Base-by-base conservation (phyloP, 1,140 invertebrate genomes). In the Lineus longissimus region DNA sequence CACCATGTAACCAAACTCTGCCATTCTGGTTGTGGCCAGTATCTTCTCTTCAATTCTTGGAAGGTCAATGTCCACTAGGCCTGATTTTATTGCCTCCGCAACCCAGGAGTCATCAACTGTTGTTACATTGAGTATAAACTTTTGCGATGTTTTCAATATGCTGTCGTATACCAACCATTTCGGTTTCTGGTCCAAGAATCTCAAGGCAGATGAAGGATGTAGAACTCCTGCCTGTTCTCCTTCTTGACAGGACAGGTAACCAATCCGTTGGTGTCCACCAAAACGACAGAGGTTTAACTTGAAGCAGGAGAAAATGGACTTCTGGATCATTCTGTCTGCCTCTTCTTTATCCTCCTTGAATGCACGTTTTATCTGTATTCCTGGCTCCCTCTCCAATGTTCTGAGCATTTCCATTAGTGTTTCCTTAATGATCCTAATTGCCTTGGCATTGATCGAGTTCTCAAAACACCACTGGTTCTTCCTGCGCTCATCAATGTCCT, bases 401-500 rank as follows among this genome's bases (percentile, higher is more conserved):
- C 45, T 40, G 6, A 66, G 25, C 13, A 76, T 62, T 67, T 74
- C 76, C 23, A 69, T 71, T 0, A 73, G 68, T 17, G 47, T 69
- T n/a, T 77, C 74, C 40, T 64, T 59, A 40, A 70, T 63, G 9
- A 59, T 59, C 55, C 68, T 68, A 25, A 79, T 63, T n/a, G 69
- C 60, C 61, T 76, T 76, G 25, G 64, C 68, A 61, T 77, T 77
- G 15, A 79, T 64, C n/a, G 66, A 65, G 57, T 79, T 74, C 27
- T 62, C 40, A 4, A 65, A 17, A 56, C 77, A 77, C 76, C 75
- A 77, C 43, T 51, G 66, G 1, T 62, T 68, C 62, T 73, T 73
- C 43, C 68, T 17, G 22, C 68, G 68, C 58, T 74, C 73, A 25
- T 61, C 56, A 19, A 68, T 56, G 17, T 58, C 51, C 51, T 68